These are phyloP conservation scores for Cyclura pinguis DNA, from an alignment of 2,797 vertebrate genomes.

Conservation along the genomic window DNA sequence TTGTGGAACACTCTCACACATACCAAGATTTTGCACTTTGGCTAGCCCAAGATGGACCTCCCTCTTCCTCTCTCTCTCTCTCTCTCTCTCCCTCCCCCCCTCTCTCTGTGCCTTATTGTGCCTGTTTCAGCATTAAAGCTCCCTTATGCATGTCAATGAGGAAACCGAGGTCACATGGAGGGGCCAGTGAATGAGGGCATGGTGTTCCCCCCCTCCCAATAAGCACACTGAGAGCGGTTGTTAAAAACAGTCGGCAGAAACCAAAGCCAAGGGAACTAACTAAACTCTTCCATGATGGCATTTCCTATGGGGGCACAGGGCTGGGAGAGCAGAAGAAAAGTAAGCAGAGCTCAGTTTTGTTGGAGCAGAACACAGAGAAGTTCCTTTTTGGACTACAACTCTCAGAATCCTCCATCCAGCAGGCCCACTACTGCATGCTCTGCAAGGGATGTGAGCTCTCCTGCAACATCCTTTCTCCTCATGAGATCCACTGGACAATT, in stretches of 20 bases:
- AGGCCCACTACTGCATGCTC: neutral
- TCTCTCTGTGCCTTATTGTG: slow-evolving; percentile 51
- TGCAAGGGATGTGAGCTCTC: neutral
- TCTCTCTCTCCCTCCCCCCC: neutral
- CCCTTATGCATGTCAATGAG: slow-evolving; percentile 83
- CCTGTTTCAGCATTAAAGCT: slow-evolving; percentile 66
- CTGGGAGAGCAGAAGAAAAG: neutral
- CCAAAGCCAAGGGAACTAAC: slow-evolving; percentile 53
- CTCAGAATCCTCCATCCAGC: neutral
- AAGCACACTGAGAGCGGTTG: slow-evolving; percentile 48
- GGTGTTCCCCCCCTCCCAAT: slow-evolving; percentile 68
- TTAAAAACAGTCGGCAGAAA: slow-evolving; percentile 43
- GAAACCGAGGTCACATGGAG: neutral
- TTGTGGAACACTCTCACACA: neutral
- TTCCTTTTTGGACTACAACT: neutral
- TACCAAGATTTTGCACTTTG: neutral
- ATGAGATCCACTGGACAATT: no score
- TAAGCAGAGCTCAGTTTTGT: no score
- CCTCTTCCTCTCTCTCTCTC: neutral
- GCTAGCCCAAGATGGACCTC: neutral
- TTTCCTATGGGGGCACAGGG: slow-evolving; percentile 30
- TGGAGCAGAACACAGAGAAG: no score
- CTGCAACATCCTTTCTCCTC: no score
- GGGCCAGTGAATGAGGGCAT: slow-evolving; percentile 63
- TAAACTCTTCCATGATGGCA: slow-evolving; percentile 54